A percentile compares a stretch with the other conserved stretches of the same genome.
Evolutionary conservation across 2,797 vertebrate genomes (phyloP).

Genomic region (Crenichthys baileyi): DNA sequence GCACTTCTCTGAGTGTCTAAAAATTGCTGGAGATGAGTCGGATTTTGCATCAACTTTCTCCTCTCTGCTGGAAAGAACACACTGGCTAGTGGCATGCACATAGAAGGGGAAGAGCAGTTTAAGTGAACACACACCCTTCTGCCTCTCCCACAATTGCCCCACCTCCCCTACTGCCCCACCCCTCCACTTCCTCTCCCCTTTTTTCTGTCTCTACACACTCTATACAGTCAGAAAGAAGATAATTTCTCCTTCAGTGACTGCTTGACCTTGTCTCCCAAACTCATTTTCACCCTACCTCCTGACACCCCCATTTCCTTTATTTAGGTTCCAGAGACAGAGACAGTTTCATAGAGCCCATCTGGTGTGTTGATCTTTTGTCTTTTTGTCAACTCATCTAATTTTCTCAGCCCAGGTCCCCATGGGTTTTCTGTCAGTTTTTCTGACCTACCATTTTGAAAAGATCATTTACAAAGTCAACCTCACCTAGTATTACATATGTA

Average conservation of each 20-base stretch:
- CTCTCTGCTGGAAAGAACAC: slow-evolving; percentile 58
- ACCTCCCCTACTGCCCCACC: slow-evolving; percentile 54
- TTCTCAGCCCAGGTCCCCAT: slow-evolving; percentile 34
- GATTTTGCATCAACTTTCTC: slow-evolving; percentile 78
- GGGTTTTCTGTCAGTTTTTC: slow-evolving; percentile 14
- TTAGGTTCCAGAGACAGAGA: slow-evolving; percentile 48
- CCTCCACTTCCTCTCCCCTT: slow-evolving; percentile 40
- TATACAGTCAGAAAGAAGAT: slow-evolving; percentile 45
- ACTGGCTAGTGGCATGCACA: slow-evolving; percentile 69
- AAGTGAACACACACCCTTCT: slow-evolving; percentile 81
- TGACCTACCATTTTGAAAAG: slow-evolving; percentile 27
- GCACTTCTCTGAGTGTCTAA: slow-evolving; percentile 56
- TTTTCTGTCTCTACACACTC: slow-evolving; percentile 25
- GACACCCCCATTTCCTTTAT: slow-evolving; percentile 42
- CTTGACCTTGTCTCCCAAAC: slow-evolving; percentile 35
- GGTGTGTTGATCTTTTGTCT: slow-evolving; percentile 68
- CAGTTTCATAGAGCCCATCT: slow-evolving; percentile 74
- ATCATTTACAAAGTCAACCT: slow-evolving; percentile 35
- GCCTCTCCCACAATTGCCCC: slow-evolving; percentile 74
- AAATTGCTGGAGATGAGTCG: slow-evolving; percentile 61
- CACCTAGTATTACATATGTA: not conserved
- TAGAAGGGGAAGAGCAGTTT: slow-evolving; percentile 74
- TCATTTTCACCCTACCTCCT: slow-evolving; percentile 15
- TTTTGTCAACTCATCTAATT: slow-evolving; percentile 58
- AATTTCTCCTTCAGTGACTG: slow-evolving; percentile 52